Base-by-base conservation (phyloP, 2,888 invertebrate genomes). In the Luffia ferchaultella region DNA sequence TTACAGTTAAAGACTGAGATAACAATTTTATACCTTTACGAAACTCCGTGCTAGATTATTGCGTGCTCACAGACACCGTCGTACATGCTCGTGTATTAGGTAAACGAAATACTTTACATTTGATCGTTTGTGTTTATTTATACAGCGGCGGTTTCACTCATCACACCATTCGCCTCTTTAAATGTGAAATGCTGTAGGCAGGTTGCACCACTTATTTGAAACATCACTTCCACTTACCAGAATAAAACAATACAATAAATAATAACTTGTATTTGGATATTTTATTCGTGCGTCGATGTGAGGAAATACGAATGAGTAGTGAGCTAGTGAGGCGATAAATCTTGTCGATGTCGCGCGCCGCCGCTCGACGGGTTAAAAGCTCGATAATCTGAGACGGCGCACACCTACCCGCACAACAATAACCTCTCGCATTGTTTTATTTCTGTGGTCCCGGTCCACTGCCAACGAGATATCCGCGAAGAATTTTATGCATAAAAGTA, bases 401-500 rank as follows among this genome's bases (percentile, higher is more conserved):
- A 77, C 78, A 77, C 80, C 78, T 76, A 76, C 76, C 75, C 45
- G 48, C 45, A 73, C 76, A 82, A 83, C 82, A 83, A 82, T 82
- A 79, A 77, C 74, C 75, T 65, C 64, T 61, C 56, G 68, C 72
- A 76, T 79, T 80, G 77, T 78, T 79, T 83, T 82, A 78, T 80
- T 83, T 82, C 65, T 67, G 65, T 67, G 60, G 68, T 69, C 64
- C 30, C 66, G 58, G 63, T 64, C 65, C 67, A 63, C 67, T 61
- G 68, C 68, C 70, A 47, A 65, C 74, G 73, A 75, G 77, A 78
- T 77, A 78, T 74, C 76, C 76, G 69, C 78, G 73, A 74, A 78
- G 78, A 74, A 78, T 83, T 80, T 82, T 82, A 82, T 82, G 83
- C 82, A 82, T 78, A 82, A 82, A 83, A 82, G 82, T 83, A 83